Base-by-base conservation (phyloP, 2,888 invertebrate genomes). In the Epinotia demarniana region DNA sequence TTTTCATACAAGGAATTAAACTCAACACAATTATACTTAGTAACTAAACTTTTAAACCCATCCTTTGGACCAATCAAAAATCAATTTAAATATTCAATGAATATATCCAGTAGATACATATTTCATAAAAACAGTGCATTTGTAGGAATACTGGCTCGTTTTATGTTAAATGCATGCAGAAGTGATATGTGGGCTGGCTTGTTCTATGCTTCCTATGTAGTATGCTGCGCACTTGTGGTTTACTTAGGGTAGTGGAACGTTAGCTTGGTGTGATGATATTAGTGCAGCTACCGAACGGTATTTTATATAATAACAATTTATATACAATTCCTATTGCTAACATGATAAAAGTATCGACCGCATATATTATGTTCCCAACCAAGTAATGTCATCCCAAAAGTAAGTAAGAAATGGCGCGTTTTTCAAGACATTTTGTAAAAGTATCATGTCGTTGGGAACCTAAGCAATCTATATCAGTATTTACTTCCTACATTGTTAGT, bases 131-230 rank as follows among this genome's bases (percentile, higher is more conserved):
- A 39, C 8, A 8, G 39, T 8, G 8, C 9, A 39, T 39, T 39
- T 39, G 39, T 39, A 39, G 8, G 39, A 39, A 39, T 39, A 39
- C 39, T 39, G 39, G 39, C 39, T 39, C 2, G 39, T 39, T 39
- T 9, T 39, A 39, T 39, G 19, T 46, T 49, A 9, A 57, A 68
- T 58, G 69, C 75, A 75, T 75, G 72, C 75, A 72, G n/a, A 61
- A 67, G 62, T 62, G 71, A 66, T 66, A 39, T 60, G 5, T 64
- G 16, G 4, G 64, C 16, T 43, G 19, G 58, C 68, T 43, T 67
- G 39, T 19, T 66, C 19, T 68, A 43, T 68, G 57, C 58, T 58
- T 68, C 43, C 23, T 58, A 19, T 46, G 43, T 43, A 43, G 3
- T 55, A 39, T 11, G 23, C 46, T 58, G 60, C 58, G 57, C 60